These are phyloP conservation scores for Drosophila prosaltans DNA, from an alignment of 1,140 invertebrate species.

Conservation along the genomic window DNA sequence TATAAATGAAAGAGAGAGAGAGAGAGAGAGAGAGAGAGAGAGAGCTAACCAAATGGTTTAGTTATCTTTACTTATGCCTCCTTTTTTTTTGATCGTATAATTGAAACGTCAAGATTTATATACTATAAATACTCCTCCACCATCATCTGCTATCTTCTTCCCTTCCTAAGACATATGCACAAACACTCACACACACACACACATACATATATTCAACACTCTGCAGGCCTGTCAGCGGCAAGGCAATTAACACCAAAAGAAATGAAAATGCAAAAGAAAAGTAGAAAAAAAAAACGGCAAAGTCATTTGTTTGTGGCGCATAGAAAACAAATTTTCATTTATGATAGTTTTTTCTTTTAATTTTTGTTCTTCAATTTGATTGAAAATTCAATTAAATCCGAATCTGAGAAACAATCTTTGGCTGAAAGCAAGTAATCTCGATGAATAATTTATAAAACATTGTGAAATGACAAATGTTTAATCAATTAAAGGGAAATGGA, in stretches of 20 bases:
- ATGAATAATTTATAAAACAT: neutral
- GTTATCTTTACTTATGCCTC: too few species aligned
- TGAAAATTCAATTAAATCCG: neutral
- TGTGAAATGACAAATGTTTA: neutral
- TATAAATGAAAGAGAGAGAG: too few species aligned
- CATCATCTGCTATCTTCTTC: neutral
- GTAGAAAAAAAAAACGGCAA: neutral
- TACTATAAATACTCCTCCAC: neutral
- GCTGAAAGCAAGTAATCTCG: neutral
- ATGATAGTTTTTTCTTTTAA: neutral
- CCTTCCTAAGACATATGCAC: neutral
- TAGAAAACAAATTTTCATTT: neutral
- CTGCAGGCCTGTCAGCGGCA: conserved; percentile 22
- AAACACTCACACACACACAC: conserved; percentile 1
- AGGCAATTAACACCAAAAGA: conserved; percentile 44
- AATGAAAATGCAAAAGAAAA: neutral
- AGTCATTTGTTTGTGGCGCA: neutral
- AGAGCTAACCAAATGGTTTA: too few species aligned
- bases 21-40: too few species aligned
- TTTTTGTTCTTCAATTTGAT: neutral
- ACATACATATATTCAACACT: conserved; percentile 1
- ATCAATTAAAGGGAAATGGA: neutral
- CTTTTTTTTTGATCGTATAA: too few species aligned
- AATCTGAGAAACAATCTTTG: neutral
- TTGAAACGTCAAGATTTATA: neutral